A percentile compares a stretch with the other conserved stretches of the same genome.
These are phyloP conservation scores for Cyphomyrmex costatus DNA, from an alignment of 1,140 invertebrate species.

Conservation along the genomic window DNA sequence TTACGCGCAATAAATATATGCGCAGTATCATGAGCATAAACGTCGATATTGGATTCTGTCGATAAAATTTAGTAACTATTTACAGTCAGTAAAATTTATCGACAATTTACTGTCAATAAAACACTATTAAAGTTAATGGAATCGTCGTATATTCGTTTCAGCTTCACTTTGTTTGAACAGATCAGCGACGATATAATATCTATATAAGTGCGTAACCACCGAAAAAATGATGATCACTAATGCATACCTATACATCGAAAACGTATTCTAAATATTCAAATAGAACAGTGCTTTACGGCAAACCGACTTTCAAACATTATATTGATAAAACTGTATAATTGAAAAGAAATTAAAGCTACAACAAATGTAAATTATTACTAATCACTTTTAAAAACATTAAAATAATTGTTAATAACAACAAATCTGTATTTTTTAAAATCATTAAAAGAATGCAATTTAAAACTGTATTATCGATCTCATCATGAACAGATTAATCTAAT, in stretches of 20 bases:
- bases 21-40: not conserved
- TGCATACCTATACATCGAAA: slow-evolving; percentile 22
- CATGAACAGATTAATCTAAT: not conserved
- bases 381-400: not conserved
- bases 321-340: not conserved
- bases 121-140: not conserved
- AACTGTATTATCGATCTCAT: not conserved
- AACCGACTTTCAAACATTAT: not conserved
- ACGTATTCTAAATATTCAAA: slow-evolving; percentile 21
- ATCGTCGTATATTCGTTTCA: slow-evolving; percentile 9
- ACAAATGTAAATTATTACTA: not conserved
- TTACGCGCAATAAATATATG: slow-evolving; percentile 23
- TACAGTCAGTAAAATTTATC: not conserved
- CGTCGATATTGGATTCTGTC: not conserved
- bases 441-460: not conserved
- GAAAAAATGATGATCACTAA: slow-evolving; percentile 3
- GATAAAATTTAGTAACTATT: slow-evolving; percentile 24
- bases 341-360: not conserved
- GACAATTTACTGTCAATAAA: not conserved
- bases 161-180: no score
- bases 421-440: not conserved
- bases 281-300: slow-evolving; percentile 47
- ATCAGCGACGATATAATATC: slow-evolving; percentile 27
- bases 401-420: no score
- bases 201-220: not conserved